Conservation (phyloP, 92 coral and sea anemone species). For the Virgularia gustaviana region DNA sequence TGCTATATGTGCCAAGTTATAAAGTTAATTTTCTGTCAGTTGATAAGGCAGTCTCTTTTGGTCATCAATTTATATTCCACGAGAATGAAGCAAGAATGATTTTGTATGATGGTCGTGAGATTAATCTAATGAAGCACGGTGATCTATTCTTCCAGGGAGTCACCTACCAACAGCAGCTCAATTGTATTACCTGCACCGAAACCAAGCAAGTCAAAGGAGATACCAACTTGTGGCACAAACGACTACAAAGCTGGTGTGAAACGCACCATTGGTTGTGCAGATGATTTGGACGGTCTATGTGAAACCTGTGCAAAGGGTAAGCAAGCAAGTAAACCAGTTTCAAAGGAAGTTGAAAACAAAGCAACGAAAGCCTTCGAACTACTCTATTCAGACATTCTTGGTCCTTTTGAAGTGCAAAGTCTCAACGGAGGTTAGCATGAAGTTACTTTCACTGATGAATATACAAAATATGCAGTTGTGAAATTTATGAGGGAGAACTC, state of each 20-base stretch:
- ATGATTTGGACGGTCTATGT: conserved; percentile 5
- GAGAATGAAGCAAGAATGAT: not conserved
- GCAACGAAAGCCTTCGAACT: conserved; percentile 16
- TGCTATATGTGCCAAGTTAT: conserved; percentile 10
- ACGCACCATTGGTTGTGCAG: conserved; percentile 23
- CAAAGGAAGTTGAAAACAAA: conserved; percentile 6
- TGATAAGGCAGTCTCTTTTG: not conserved
- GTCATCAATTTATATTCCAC: not conserved
- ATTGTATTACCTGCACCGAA: not conserved
- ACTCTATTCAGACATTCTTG: not conserved
- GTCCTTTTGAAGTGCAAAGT: conserved; percentile 5
- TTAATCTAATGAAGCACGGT: not conserved
- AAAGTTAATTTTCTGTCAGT: conserved; percentile 14
- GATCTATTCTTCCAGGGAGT: not conserved
- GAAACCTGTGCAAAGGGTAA: conserved; percentile 23
- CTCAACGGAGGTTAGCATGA: not conserved
- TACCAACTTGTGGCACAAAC: conserved; percentile 5
- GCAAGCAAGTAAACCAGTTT: not conserved
- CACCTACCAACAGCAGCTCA: not conserved
- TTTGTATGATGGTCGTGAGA: conserved; percentile 4
- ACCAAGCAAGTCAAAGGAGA: conserved; percentile 2
- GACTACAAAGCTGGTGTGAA: conserved; percentile 8
- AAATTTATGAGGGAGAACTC: not conserved
- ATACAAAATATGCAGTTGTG: conserved; percentile 4
- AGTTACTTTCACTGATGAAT: conserved; percentile 9